A percentile compares a stretch with the other conserved stretches of the same genome.
Evolutionary conservation across 2,113 vertebrate species (phyloP).

Genomic region (Xenopus tropicalis): DNA sequence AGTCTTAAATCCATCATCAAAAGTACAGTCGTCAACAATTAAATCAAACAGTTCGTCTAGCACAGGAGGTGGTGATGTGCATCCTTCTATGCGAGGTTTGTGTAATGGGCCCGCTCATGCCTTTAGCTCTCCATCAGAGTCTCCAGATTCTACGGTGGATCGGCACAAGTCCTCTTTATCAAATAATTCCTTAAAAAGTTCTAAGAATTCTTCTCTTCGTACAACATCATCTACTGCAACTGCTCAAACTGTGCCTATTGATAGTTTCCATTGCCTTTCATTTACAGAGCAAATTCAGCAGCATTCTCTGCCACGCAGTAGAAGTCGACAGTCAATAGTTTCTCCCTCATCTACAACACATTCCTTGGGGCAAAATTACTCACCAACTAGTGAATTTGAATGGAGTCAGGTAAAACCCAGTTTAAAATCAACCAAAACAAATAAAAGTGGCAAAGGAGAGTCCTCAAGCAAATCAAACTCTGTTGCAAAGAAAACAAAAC

Average conservation of each 20-base stretch:
- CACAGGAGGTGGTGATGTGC: slow-evolving; percentile 82
- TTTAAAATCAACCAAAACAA: slow-evolving; percentile 80
- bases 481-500: slow-evolving; percentile 84
- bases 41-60: slow-evolving; percentile 95
- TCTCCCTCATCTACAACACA: slow-evolving; percentile 91
- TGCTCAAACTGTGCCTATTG: slow-evolving; percentile 92
- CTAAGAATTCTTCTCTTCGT: slow-evolving; percentile 91
- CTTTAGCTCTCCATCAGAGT: slow-evolving; percentile 94
- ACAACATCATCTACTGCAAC: slow-evolving; percentile 94
- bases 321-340: slow-evolving; percentile 91
- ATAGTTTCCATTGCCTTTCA: slow-evolving; percentile 86
- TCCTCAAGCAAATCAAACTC: slow-evolving; percentile 71
- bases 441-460: slow-evolving; percentile 76
- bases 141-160: slow-evolving; percentile 92
- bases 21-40: slow-evolving; percentile 87
- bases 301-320: slow-evolving; percentile 90
- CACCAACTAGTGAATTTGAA: slow-evolving; percentile 86
- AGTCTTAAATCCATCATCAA: slow-evolving; percentile 72
- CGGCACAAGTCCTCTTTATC: slow-evolving; percentile 92
- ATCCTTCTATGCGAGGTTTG: slow-evolving; percentile 75
- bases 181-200: slow-evolving; percentile 94
- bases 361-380: slow-evolving; percentile 80
- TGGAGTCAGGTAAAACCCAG: slow-evolving; percentile 90
- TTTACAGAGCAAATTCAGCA: slow-evolving; percentile 96
- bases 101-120: slow-evolving; percentile 87